Base-by-base conservation (phyloP, 2,888 invertebrate species). In the Lithophane ornitopus region DNA sequence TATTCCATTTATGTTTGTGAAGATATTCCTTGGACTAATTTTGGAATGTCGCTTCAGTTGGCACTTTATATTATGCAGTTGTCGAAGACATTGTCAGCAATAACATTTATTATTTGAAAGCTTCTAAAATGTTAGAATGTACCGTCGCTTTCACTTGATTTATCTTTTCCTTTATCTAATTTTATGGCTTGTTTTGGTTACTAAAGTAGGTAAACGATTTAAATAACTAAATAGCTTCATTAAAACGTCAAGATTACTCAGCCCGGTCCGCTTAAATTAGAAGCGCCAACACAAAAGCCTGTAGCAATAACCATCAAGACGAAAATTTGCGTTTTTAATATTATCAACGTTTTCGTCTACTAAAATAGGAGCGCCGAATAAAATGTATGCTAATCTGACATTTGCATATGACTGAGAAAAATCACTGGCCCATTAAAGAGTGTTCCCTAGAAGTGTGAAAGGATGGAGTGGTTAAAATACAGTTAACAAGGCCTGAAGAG, bases 401-500 rank as follows among this genome's bases (percentile, higher is more conserved):
- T 95, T 95, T 93, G 93, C 95, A 95, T 95, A 93, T 94, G 94
- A 94, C 93, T 94, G 93, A 89, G 92, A 93, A 94, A 94, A 95
- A 95, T 94, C 94, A 94, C 91, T 93, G 92, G 91, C 81, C 93
- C 94, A 94, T 94, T 94, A 94, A 94, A 94, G 91, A 92, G 93
- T 92, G 90, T 90, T 90, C 85, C 88, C 87, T 88, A 83, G 89
- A 88, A 91, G 90, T 91, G 90, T 86, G 88, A 92, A 93, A 90
- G 91, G 92, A 90, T 92, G 85, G 87, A 89, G 87, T 88, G 85
- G 85, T 89, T 89, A 88, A 89, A 87, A 89, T 89, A 90, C 89
- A 89, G 89, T 90, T 90, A 92, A 92, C 90, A 91, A 90, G 90
- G 90, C 86, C 90, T 89, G 86, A 91, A 92, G 92, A 93, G 91